Conservation (phyloP, 1,140 invertebrate species). For the Drosophila lowei region DNA sequence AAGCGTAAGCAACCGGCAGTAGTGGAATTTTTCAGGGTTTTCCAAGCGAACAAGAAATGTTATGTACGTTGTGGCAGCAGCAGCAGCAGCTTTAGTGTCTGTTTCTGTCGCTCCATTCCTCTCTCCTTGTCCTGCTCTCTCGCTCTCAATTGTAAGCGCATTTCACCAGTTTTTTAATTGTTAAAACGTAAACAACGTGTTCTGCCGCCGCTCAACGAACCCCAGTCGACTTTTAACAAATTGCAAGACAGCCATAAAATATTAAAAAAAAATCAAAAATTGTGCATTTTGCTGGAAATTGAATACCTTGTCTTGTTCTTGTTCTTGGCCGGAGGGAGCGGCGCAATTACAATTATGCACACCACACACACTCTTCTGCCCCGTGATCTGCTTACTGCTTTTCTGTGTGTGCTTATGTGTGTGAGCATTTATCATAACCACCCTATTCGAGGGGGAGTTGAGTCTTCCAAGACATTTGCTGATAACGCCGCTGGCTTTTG, state of each 20-base stretch:
- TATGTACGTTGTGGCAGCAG: slow-evolving; percentile 29
- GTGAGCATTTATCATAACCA: slow-evolving; percentile 46
- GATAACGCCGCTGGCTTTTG: slow-evolving; percentile 57
- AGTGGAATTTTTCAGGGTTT: slow-evolving; percentile 27
- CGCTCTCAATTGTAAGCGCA: slow-evolving; percentile 9
- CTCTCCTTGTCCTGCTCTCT: background rate
- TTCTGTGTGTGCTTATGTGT: slow-evolving; percentile 21
- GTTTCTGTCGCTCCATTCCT: slow-evolving; percentile 4
- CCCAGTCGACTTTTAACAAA: slow-evolving; percentile 26
- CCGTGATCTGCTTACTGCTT: background rate
- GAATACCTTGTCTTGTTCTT: slow-evolving; percentile 38
- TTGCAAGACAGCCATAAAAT: slow-evolving; percentile 60
- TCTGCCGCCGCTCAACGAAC: slow-evolving; percentile 51
- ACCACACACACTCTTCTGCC: slow-evolving; percentile 8
- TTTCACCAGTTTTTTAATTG: slow-evolving; percentile 65
- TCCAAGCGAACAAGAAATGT: slow-evolving; percentile 23
- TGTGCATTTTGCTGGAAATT: slow-evolving; percentile 50
- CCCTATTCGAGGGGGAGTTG: slow-evolving; percentile 18
- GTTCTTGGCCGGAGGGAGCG: slow-evolving; percentile 16
- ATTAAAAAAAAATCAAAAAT: slow-evolving; percentile 8
- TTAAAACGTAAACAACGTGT: slow-evolving; percentile 76
- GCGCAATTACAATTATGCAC: slow-evolving; percentile 45
- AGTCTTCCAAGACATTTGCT: slow-evolving; percentile 71
- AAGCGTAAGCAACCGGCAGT: slow-evolving; percentile 49
- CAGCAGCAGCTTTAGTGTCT: slow-evolving; percentile 21